These are phyloP conservation scores for Eulemur macaco DNA, from an alignment of 2,113 vertebrate genomes.

Conservation along the genomic window DNA sequence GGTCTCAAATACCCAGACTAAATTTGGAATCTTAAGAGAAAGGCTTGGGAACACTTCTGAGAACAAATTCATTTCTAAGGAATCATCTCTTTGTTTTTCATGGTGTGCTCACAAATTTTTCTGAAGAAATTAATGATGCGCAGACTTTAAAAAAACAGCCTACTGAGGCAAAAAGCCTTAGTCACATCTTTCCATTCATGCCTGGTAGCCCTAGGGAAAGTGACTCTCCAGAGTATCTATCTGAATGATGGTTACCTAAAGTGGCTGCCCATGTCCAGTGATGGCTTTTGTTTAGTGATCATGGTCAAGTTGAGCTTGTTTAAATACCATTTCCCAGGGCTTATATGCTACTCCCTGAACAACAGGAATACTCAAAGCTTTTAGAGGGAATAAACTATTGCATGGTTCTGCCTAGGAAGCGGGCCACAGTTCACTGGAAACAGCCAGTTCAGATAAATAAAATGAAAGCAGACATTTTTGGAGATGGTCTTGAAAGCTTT, in stretches of 20 bases:
- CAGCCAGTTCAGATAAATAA: conserved; percentile 88
- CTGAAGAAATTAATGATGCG: conserved; percentile 54
- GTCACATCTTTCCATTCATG: conserved; percentile 74
- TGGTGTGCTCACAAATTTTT: conserved; percentile 39
- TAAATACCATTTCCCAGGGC: conserved; percentile 85
- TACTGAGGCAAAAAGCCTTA: conserved; percentile 72
- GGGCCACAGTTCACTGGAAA: conserved; percentile 88
- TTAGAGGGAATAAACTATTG: conserved; percentile 81
- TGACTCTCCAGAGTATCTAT: conserved; percentile 82
- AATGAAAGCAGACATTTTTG: conserved; percentile 90
- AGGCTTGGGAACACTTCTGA: not conserved
- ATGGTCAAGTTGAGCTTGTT: conserved; percentile 85
- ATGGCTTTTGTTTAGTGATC: conserved; percentile 85
- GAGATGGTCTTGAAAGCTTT: conserved; percentile 95
- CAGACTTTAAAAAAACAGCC: conserved; percentile 25
- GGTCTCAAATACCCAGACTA: not conserved
- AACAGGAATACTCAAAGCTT: conserved; percentile 85
- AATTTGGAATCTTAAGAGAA: conserved; percentile 33
- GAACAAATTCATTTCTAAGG: conserved; percentile 17
- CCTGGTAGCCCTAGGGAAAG: conserved; percentile 74
- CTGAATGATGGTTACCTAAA: conserved; percentile 84
- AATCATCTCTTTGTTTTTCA: conserved; percentile 22
- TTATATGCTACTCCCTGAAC: conserved; percentile 85
- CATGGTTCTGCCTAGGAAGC: conserved; percentile 80
- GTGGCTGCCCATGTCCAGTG: conserved; percentile 82